Conservation (phyloP, 23 tunicate genomes). For the Botrylloides violaceus region DNA sequence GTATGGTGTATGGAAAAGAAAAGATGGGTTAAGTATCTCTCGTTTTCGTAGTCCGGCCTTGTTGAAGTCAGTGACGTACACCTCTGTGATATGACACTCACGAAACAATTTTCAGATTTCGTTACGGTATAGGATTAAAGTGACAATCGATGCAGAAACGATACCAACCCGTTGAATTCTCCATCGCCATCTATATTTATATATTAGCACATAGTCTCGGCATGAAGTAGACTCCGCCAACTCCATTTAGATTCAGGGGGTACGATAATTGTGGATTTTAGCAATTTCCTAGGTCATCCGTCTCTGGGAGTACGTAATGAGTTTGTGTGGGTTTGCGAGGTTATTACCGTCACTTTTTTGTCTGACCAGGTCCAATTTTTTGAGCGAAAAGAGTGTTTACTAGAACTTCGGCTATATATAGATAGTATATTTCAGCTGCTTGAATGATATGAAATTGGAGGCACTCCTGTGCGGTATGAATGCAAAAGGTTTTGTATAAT, state of each 20-base stretch:
- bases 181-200: neutral
- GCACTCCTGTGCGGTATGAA: neutral
- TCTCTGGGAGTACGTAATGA: too few relatives aligned
- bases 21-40: slow-evolving; percentile 2
- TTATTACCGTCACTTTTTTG: too few relatives aligned
- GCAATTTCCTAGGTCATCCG: too few relatives aligned
- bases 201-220: too few relatives aligned
- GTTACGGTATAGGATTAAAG: slow-evolving; percentile 27
- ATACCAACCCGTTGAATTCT: neutral
- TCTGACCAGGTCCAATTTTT: too few relatives aligned
- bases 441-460: neutral
- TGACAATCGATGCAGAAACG: slow-evolving; percentile 26
- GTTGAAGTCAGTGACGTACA: slow-evolving; percentile 16
- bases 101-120: slow-evolving; percentile 23
- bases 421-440: neutral
- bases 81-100: slow-evolving; percentile 5
- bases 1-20: slow-evolving; percentile 2
- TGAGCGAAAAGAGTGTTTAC: too few relatives aligned
- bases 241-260: too few relatives aligned
- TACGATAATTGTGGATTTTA: too few relatives aligned
- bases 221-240: too few relatives aligned
- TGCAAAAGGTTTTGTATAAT: neutral
- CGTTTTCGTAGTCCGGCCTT: slow-evolving; percentile 4
- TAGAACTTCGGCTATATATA: too few relatives aligned
- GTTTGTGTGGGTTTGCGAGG: too few relatives aligned